Base-by-base conservation (phyloP, 2,113 vertebrate species). In the Trogon surrucura region DNA sequence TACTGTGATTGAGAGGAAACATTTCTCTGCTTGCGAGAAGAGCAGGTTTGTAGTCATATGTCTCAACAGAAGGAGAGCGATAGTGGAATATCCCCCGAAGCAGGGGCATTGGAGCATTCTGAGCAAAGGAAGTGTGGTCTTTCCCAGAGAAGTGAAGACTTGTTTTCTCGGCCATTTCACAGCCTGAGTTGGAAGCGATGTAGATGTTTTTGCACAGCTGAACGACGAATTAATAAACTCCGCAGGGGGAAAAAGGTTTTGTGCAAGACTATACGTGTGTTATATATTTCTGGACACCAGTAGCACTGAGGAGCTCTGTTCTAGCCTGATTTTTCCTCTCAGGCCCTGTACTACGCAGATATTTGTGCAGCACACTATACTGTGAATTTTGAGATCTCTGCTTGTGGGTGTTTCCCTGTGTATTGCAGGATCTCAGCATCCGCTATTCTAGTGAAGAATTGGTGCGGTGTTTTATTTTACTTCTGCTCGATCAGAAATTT, bases 1-100 rank as follows among this genome's bases (percentile, higher is more conserved):
- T 82, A 51, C 92, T 93, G 70, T 91, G 90, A 94, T 89, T 87
- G 70, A 96, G 89, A 56, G 81, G 89, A 85, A 93, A 93, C 81
- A 65, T 85, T 95, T 91, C 21, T 93, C 65, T 74, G 74, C 45
- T 53, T 82, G 95, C 82, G 88, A 88, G 66, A 93, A 45, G 85
- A 96, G 95, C 93, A 93, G 80, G 92, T 96, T 97, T 95, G 70
- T 77, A 91, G 66, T 97, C 95, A 93, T 93, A 85, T 96, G 96
- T 97, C 96, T 97, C 90, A 93, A 30, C 96, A 96, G 93, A 95
- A 97, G 96, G 90, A 93, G 71, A 93, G 74, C 2, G 0, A 26
- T 11, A 30, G 90, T 72, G 88, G 93, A 91, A 85, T 89, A 88
- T 79, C 74, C 92, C 84, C 90, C 1, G 12, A 85, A 96, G 93